Base-by-base conservation (phyloP, 2,888 invertebrate genomes). In the Incurvaria masculella region DNA sequence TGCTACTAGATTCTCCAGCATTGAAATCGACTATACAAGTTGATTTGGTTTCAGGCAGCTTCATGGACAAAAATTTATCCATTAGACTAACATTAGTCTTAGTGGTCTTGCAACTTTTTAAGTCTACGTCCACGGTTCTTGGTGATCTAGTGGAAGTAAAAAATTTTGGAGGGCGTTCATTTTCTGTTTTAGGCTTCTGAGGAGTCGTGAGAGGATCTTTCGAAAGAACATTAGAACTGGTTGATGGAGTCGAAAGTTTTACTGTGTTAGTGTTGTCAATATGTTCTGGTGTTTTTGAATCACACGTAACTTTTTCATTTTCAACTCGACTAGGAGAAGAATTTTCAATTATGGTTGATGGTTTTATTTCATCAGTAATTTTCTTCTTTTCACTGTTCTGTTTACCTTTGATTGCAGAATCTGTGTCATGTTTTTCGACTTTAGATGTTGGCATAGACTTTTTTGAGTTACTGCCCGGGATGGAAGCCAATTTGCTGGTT, bases 41-140 rank as follows among this genome's bases (percentile, higher is more conserved):
- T 18, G 56, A 51, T 60, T 72, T 75, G 2, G 66, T 61, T 59
- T 75, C 74, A 45, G 21, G 27, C 5, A 64, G 61, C 57, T 78
- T 78, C 61, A 71, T 61, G 2, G 76, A 68, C 40, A 72, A 55
- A 57, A 78, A 75, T 52, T 74, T 64, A 60, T 78, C 78, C 20
- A 74, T 74, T 26, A 72, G 69, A 52, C 67, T 72, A 45, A 75
- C 59, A 55, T 71, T 75, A n/a, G 75, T 75, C 61, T 76, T 78
- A 5, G 73, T 69, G 54, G 65, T 76, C 61, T 78, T 78, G 44
- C 65, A 70, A 55, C 69, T 75, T 61, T 76, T 78, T 0, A 78
- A 71, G 55, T 78, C 78, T 47, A 78, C 74, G 45, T 78, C 78
- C 17, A 78, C 71, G 21, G 64, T 72, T 55, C 76, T 66, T 17